Evolutionary conservation across 2,113 vertebrate species (phyloP).

Genomic region (Hydrolagus affinis): DNA sequence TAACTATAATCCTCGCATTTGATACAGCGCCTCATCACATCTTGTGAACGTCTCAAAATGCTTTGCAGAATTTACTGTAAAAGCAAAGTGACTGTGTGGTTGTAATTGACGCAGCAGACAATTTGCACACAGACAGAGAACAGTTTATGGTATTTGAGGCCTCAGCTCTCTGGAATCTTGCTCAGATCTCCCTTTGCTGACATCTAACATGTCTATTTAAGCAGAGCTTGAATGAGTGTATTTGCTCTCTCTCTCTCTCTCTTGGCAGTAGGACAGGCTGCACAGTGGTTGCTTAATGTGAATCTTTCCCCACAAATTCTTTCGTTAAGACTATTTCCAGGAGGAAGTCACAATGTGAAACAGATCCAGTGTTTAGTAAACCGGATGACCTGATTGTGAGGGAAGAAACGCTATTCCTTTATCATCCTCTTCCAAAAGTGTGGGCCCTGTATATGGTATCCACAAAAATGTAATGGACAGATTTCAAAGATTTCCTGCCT

Average conservation of each 20-base stretch:
- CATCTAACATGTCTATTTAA: neutral
- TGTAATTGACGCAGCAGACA: no score
- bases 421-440: constrained; percentile 64
- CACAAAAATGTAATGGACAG: constrained; percentile 57
- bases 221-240: neutral
- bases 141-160: neutral
- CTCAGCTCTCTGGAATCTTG: neutral
- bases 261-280: neutral
- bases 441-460: constrained; percentile 60
- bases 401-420: constrained; percentile 46
- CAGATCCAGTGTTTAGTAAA: constrained; percentile 45
- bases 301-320: neutral
- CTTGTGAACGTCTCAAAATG: no score
- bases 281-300: neutral
- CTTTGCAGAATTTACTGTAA: no score
- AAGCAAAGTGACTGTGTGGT: no score
- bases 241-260: neutral
- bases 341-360: constrained; percentile 55
- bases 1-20: no score
- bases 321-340: constrained; percentile 44
- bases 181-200: neutral
- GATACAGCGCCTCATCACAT: no score
- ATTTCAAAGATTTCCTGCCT: constrained; percentile 52
- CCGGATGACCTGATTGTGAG: constrained; percentile 46
- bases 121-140: no score